phyloP scores from a whole-genome alignment of 1,140 invertebrate species.

The Platyura marginata region DNA sequence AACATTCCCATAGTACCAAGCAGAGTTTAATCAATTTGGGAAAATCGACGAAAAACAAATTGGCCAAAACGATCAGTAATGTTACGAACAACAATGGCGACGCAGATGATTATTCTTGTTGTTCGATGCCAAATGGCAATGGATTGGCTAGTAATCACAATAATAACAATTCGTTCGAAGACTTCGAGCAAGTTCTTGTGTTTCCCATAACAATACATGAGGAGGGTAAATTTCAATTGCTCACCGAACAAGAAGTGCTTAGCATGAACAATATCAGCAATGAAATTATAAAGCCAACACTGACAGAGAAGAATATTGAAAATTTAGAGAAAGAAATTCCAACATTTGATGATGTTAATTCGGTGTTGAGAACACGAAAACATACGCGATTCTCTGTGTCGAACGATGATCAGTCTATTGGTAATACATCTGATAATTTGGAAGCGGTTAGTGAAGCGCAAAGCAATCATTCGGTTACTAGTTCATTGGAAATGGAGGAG shows the following conservation, averaged over 20 bases:
- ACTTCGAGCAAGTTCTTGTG: constrained; percentile 13
- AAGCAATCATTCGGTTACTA: constrained; percentile 87
- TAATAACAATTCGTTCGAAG: neutral
- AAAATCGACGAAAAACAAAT: constrained; percentile 20
- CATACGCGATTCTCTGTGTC: constrained; percentile 56
- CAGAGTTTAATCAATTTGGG: constrained; percentile 16
- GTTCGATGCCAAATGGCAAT: constrained; percentile 12
- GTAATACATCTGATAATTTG: constrained; percentile 81
- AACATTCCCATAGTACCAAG: constrained; percentile 8
- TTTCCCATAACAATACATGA: constrained; percentile 19
- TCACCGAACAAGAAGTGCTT: constrained; percentile 21
- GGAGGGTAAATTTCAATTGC: constrained; percentile 16
- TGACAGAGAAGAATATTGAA: constrained; percentile 8
- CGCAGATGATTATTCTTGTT: constrained; percentile 8
- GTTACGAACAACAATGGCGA: constrained; percentile 2
- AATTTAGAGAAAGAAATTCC: constrained; percentile 13
- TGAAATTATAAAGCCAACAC: constrained; percentile 8
- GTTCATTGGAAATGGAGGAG: constrained; percentile 73
- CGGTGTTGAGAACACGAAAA: neutral
- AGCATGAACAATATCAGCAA: constrained; percentile 24
- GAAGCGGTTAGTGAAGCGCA: constrained; percentile 90
- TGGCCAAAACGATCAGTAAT: constrained; percentile 18
- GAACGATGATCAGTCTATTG: constrained; percentile 70
- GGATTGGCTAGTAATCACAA: neutral
- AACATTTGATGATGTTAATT: neutral